phyloP scores from a whole-genome alignment of 1,140 invertebrate species.

The Asobara japonica region DNA sequence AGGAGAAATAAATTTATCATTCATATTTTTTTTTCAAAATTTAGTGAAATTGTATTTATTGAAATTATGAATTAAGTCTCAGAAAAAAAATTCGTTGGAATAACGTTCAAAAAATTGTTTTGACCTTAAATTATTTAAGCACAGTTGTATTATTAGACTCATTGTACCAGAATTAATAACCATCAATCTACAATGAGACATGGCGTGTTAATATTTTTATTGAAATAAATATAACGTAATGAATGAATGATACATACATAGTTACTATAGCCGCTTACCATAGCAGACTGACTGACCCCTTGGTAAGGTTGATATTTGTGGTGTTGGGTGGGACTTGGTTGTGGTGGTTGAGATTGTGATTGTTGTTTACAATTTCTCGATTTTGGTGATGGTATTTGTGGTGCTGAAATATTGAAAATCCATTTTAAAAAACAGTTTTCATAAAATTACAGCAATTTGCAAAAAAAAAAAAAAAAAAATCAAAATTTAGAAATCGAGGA shows the following conservation, averaged over 20 bases:
- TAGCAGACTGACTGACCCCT: conserved; percentile 64
- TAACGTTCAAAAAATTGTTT: background rate
- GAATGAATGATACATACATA: conserved; percentile 58
- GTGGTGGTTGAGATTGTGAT: conserved; percentile 64
- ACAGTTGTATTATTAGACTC: background rate
- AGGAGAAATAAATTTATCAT: too few species aligned
- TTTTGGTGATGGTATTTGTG: conserved; percentile 68
- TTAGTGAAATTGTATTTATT: too few species aligned
- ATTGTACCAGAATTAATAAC: background rate
- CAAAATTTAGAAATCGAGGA: too few species aligned
- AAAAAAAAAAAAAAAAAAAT: conserved; percentile 26
- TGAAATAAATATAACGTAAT: conserved; percentile 41
- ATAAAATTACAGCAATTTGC: conserved; percentile 4
- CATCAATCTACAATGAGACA: conserved; percentile 32
- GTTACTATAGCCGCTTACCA: conserved; percentile 67
- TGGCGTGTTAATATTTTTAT: background rate
- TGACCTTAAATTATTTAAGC: background rate
- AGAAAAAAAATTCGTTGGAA: too few species aligned
- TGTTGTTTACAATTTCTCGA: conserved; percentile 65
- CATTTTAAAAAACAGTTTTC: background rate
- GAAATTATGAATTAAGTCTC: too few species aligned
- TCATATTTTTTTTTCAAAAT: too few species aligned
- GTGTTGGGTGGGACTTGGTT: conserved; percentile 70
- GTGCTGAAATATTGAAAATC: conserved; percentile 48
- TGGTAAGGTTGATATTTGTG: conserved; percentile 69